Evolutionary conservation across 2,113 vertebrate species (phyloP), one percentile per base, ranked within the genome.

Genomic region (Eulemur rufifrons): DNA sequence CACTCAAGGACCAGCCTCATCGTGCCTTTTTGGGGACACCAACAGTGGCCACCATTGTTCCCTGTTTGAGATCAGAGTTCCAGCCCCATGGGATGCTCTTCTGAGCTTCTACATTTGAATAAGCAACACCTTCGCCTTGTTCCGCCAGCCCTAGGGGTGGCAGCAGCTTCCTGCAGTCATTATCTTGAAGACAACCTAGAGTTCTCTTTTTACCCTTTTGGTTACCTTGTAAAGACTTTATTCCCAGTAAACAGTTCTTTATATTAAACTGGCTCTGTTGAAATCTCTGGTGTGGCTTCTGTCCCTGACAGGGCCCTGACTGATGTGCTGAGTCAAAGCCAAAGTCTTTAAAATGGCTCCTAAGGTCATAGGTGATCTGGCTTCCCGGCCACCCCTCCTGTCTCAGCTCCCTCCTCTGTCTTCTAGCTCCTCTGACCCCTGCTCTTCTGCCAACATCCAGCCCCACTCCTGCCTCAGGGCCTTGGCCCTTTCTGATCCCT

Each of bases 271-370:
- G 93, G 59, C n/a, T 42, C 39, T 81, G 66, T 66, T 93, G 83
- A 95, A 93, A 91, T 93, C 88, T 77, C 86, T 76, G 17, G 15
- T 76, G 39, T 71, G 81, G n/a, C 54, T 80, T 94, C 86, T 76
- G 32, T 32, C 86, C 94, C 81, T n/a, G 34, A 45, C 5, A 20
- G 34, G 21, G 25, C 66, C 20, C 56, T 34, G 11, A 18, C 25
- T 39, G 4, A 61, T 50, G 20, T 8, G 32, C 21, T 68, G 50
- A 37, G 6, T 83, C 47, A 63, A 64, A 64, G 64, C 37, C 39
- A 45, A 61, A 47, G 52, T 20, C 32, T 73, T 82, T 50, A 69
- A 80, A 20, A 13, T 20, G 25, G 29, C 37, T 39, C 8, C 20
- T 23, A 45, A 63, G 56, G 8, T 32, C 4, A 0, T 10, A 10